Percentiles rank a stretch among this genome's conserved stretches.
Conservation (phyloP, 2,888 invertebrate species). For the Caenorhabditis virilis region DNA sequence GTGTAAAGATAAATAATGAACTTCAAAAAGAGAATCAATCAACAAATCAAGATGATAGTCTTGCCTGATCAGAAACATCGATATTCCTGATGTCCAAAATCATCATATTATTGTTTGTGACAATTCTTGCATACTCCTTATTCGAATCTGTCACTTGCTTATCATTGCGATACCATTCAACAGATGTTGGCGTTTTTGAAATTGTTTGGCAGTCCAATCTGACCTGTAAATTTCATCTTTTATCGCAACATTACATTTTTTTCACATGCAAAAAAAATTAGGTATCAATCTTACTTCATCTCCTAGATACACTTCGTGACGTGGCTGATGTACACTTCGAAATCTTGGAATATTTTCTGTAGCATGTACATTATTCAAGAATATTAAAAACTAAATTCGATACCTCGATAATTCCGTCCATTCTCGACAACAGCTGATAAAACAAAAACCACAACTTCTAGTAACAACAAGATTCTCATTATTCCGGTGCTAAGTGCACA, state of each 20-base stretch:
- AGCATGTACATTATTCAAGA: not conserved
- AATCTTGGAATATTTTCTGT: conserved; percentile 39
- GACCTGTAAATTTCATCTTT: conserved; percentile 14
- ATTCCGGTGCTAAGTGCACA: no score
- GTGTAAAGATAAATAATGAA: no score
- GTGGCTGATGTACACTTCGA: conserved; percentile 19
- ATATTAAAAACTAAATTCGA: not conserved
- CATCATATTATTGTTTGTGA: conserved; percentile 46
- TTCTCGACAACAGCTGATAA: not conserved
- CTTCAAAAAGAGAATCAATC: no score
- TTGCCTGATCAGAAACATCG: conserved; percentile 62
- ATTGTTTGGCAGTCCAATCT: conserved; percentile 29
- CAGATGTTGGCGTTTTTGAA: conserved; percentile 15
- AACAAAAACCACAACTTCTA: no score
- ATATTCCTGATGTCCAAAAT: conserved; percentile 53
- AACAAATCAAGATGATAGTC: no score
- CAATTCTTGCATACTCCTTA: conserved; percentile 7
- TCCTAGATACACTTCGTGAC: conserved; percentile 39
- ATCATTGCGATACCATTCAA: conserved; percentile 41
- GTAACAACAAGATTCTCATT: not conserved
- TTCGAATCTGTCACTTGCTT: conserved; percentile 15
- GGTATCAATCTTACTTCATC: conserved; percentile 25
- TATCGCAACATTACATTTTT: not conserved
- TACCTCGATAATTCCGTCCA: conserved; percentile 19
- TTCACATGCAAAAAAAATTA: not conserved